phyloP scores from a whole-genome alignment of 2,888 invertebrate species.

The Belgica antarctica region DNA sequence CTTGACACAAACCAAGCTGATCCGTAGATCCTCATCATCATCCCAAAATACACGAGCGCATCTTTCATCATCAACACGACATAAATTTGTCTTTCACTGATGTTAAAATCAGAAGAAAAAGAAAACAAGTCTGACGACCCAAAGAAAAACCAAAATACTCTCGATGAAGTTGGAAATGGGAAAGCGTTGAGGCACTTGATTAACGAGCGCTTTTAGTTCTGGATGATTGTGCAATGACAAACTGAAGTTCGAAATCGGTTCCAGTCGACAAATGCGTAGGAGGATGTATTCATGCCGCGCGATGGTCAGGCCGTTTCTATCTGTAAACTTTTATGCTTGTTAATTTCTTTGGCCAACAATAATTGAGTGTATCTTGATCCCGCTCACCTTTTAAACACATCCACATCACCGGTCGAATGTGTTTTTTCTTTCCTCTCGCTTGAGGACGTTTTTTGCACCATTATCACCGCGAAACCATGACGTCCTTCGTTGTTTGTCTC shows the following conservation, averaged over 20 bases:
- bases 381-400: slow-evolving; percentile 33
- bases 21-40: not conserved
- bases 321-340: not conserved
- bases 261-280: not conserved
- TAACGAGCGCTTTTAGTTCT: not conserved
- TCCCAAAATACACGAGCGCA: not conserved
- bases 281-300: slow-evolving; percentile 5
- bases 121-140: too few relatives aligned
- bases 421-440: not conserved
- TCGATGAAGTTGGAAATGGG: not conserved
- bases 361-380: not conserved
- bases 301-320: too few relatives aligned
- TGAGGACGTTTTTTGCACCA: not conserved
- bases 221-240: not conserved
- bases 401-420: not conserved
- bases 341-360: not conserved
- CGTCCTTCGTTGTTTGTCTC: not conserved
- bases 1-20: slow-evolving; percentile 7
- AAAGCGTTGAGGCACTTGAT: slow-evolving; percentile 3
- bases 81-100: not conserved
- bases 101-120: too few relatives aligned
- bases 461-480: not conserved
- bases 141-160: not conserved
- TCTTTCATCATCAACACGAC: slow-evolving; percentile 4
- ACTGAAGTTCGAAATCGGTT: not conserved